phyloP scores from a whole-genome alignment of 2,113 vertebrate genomes.

The Cygnus atratus region DNA sequence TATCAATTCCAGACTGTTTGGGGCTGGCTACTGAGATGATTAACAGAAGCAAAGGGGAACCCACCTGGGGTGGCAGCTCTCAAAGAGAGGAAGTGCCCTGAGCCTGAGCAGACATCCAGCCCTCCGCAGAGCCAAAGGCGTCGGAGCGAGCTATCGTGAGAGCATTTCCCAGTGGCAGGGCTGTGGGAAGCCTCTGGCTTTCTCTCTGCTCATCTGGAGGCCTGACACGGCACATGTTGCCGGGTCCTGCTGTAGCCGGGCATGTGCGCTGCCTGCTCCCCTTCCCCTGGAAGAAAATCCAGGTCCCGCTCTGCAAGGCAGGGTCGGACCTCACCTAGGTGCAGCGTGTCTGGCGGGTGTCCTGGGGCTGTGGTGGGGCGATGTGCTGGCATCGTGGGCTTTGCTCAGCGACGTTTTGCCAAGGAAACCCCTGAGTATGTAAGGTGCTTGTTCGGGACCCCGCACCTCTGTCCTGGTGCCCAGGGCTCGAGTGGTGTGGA shows the following conservation, averaged over 20 bases:
- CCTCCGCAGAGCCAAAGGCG: neutral
- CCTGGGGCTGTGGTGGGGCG: neutral
- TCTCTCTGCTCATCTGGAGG: neutral
- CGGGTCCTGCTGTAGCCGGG: accelerated
- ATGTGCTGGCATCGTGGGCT: neutral
- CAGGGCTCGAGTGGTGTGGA: accelerated
- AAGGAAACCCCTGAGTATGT: accelerated
- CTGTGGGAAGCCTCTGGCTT: neutral
- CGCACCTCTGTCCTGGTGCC: neutral
- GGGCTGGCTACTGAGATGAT: neutral
- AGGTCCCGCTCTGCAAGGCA: neutral
- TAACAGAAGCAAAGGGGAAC: neutral
- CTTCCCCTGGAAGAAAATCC: neutral
- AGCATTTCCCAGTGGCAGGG: neutral
- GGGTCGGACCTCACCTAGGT: accelerated
- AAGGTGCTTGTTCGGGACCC: neutral
- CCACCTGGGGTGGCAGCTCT: neutral
- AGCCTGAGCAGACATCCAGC: neutral
- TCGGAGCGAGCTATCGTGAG: accelerated
- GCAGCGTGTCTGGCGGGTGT: accelerated
- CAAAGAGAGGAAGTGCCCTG: neutral
- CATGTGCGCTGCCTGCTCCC: accelerated
- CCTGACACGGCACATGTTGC: neutral
- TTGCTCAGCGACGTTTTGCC: neutral
- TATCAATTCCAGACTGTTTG: neutral